Conservation (phyloP, 2,888 invertebrate species). For the Polia nebulosa region DNA sequence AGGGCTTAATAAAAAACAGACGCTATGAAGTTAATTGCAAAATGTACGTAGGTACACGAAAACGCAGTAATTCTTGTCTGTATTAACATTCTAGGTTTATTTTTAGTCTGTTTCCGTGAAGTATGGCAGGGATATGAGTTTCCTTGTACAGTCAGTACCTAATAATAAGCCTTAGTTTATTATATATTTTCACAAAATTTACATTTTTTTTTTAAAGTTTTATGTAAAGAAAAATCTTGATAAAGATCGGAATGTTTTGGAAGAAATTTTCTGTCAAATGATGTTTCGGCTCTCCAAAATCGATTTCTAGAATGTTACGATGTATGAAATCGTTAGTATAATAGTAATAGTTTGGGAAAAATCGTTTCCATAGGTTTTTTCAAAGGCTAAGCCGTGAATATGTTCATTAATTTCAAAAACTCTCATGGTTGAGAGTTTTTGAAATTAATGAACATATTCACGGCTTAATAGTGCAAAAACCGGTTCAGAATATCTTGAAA, state of each 20-base stretch:
- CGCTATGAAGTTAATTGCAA: background rate
- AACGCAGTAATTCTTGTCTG: constrained; percentile 16
- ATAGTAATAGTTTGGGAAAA: too few species aligned
- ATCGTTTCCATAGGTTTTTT: too few species aligned
- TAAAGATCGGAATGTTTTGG: background rate
- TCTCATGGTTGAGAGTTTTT: too few species aligned
- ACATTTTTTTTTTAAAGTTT: too few species aligned
- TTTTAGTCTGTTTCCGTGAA: constrained; percentile 28
- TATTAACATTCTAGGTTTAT: constrained; percentile 10
- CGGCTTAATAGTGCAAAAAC: constrained; percentile 3
- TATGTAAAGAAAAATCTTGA: too few species aligned
- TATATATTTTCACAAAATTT: constrained; percentile 1
- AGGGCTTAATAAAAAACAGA: background rate
- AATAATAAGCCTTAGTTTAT: background rate
- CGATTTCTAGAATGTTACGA: too few species aligned
- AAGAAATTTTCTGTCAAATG: too few species aligned
- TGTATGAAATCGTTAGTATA: too few species aligned
- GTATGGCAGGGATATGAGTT: constrained; percentile 6
- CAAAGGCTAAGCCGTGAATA: too few species aligned
- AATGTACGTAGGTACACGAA: background rate
- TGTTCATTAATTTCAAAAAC: too few species aligned
- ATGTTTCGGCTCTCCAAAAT: too few species aligned
- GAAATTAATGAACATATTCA: too few species aligned
- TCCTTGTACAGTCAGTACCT: constrained; percentile 31
- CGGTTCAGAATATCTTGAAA: background rate